Conservation (phyloP, 2,113 vertebrate species). For the Shinisaurus crocodilurus region DNA sequence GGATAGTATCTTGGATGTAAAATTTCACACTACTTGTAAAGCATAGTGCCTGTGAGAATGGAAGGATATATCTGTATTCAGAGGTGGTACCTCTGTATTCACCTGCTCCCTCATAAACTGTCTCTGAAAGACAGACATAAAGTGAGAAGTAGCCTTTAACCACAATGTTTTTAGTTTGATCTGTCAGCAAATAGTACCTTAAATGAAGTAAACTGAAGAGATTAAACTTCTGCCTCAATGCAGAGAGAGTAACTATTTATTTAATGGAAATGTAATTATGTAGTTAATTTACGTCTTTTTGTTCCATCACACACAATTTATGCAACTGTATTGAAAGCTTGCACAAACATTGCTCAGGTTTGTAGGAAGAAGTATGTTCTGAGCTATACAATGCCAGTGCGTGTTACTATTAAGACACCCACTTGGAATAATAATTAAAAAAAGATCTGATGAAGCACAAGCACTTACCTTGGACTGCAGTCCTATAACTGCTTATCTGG, state of each 20-base stretch:
- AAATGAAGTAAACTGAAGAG: neutral
- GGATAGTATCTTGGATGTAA: neutral
- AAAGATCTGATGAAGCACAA: conserved; percentile 34
- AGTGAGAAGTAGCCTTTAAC: neutral
- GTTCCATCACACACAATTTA: conserved; percentile 42
- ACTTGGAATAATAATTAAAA: conserved; percentile 45
- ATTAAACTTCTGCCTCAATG: conserved; percentile 19
- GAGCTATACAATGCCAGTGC: conserved; percentile 38
- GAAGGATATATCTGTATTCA: neutral
- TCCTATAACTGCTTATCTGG: no score
- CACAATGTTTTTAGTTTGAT: neutral
- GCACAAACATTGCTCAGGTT: conserved; percentile 28
- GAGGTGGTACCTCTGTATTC: neutral
- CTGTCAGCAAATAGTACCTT: neutral
- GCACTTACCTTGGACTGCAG: conserved; percentile 3
- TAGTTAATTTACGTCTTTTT: conserved; percentile 14
- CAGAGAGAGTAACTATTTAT: conserved; percentile 53
- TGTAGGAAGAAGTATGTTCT: conserved; percentile 40
- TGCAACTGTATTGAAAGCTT: conserved; percentile 32
- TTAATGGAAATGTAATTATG: conserved; percentile 38
- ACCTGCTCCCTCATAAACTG: neutral
- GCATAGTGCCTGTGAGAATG: neutral
- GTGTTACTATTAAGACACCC: conserved; percentile 52
- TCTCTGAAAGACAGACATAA: neutral
- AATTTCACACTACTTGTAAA: neutral